These are phyloP conservation scores for Eubucco bourcierii DNA, from an alignment of 2,113 vertebrate genomes.

Conservation along the genomic window DNA sequence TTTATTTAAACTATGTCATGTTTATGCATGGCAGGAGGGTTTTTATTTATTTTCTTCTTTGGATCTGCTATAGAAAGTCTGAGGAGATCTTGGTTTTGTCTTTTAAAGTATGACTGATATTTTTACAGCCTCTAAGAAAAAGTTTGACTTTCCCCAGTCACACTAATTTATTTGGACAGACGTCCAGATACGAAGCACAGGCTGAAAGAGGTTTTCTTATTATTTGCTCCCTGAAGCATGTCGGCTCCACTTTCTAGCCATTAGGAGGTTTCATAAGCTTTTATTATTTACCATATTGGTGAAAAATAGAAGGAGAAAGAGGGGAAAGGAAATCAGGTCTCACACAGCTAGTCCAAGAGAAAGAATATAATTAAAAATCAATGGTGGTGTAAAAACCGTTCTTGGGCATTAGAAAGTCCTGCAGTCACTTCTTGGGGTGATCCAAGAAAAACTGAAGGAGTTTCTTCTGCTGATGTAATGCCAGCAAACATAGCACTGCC, in stretches of 20 bases:
- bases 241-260: not conserved
- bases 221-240: slow-evolving; percentile 15
- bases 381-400: not conserved
- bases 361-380: not conserved
- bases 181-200: not conserved
- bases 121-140: not conserved
- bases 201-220: slow-evolving; percentile 1
- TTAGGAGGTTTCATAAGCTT: slow-evolving; percentile 1
- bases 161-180: slow-evolving; percentile 22
- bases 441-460: not conserved
- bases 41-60: not conserved
- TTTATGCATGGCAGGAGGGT: slow-evolving; percentile 1
- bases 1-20: slow-evolving; percentile 34
- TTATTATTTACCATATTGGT: not conserved
- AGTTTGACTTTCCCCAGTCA: not conserved
- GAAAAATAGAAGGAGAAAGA: not conserved
- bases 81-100: not conserved
- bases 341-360: not conserved
- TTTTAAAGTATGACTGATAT: not conserved
- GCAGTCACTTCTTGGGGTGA: not conserved
- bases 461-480: not conserved
- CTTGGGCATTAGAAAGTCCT: not conserved
- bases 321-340: not conserved
- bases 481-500: not conserved
- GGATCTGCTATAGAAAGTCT: not conserved